Conservation (phyloP, 2,113 vertebrate species). For the Larimichthys polyactis region DNA sequence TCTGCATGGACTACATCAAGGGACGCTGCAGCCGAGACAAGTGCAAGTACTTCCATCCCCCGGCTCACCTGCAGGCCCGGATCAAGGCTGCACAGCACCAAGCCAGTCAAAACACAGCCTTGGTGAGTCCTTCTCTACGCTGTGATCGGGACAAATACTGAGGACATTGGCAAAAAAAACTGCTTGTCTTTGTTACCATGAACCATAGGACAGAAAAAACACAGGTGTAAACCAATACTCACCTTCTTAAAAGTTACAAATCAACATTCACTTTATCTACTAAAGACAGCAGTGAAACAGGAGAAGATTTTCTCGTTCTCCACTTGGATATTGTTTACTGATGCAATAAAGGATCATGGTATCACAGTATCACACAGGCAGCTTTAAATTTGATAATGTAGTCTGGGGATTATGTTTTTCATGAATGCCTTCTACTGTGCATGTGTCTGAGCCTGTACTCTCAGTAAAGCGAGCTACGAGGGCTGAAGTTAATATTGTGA, state of each 20-base stretch:
- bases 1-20: conserved; percentile 99
- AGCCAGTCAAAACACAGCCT: conserved; percentile 91
- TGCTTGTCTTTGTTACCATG: not conserved
- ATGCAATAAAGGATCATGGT: conserved; percentile 31
- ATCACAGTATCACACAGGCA: conserved; percentile 2
- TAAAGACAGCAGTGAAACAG: conserved; percentile 4
- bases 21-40: conserved; percentile 97
- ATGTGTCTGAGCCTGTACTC: conserved; percentile 20
- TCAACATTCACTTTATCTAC: not conserved
- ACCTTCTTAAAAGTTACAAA: not conserved
- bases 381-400: conserved; percentile 36
- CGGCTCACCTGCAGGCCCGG: conserved; percentile 97
- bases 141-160: not conserved
- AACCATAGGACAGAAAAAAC: not conserved
- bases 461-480: conserved; percentile 7
- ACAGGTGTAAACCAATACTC: not conserved
- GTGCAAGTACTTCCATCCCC: conserved; percentile 99
- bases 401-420: conserved; percentile 35
- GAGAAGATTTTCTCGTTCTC: conserved; percentile 20
- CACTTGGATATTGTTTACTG: conserved; percentile 32
- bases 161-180: not conserved
- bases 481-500: conserved; percentile 35
- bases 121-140: conserved; percentile 86
- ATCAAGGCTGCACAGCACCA: conserved; percentile 98
- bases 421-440: conserved; percentile 21